These are phyloP conservation scores for Drosophila parthenogenetica DNA, from an alignment of 2,888 invertebrate species.

Conservation along the genomic window DNA sequence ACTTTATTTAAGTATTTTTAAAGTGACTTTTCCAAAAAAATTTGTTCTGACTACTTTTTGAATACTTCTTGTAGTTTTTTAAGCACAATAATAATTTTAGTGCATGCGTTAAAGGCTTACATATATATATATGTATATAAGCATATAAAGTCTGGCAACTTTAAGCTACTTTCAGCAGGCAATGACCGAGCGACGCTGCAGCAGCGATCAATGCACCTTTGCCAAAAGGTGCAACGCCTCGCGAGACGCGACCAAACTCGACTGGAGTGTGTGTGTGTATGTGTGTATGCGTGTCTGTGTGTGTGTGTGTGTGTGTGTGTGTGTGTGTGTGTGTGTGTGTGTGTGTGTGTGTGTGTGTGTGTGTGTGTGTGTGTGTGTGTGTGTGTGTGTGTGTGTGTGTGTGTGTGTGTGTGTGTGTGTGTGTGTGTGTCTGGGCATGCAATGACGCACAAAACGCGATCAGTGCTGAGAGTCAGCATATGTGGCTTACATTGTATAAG, in stretches of 20 bases:
- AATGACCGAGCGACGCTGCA: constrained; percentile 50
- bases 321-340: constrained; percentile 42
- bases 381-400: constrained; percentile 5
- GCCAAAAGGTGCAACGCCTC: constrained; percentile 76
- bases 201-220: constrained; percentile 78
- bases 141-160: constrained; percentile 21
- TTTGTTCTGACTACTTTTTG: constrained; percentile 3
- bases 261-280: constrained; percentile 20
- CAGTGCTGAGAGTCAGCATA: constrained; percentile 43
- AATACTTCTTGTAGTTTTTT: constrained; percentile 1
- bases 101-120: not conserved
- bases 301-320: constrained; percentile 45
- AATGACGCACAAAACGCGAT: constrained; percentile 80
- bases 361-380: constrained; percentile 45
- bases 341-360: constrained; percentile 30
- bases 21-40: not conserved
- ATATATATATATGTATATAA: constrained; percentile 31
- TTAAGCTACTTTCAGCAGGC: constrained; percentile 25
- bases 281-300: too few species aligned
- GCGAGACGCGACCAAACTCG: constrained; percentile 34
- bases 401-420: constrained; percentile 28
- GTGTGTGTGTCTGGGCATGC: constrained; percentile 60
- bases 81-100: not conserved
- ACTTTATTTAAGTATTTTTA: not conserved
- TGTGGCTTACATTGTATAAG: constrained; percentile 13